Percentiles rank a stretch among this genome's conserved stretches.
These are phyloP conservation scores for Synanthedon vespiformis DNA, from an alignment of 2,888 invertebrate genomes.

Conservation along the genomic window DNA sequence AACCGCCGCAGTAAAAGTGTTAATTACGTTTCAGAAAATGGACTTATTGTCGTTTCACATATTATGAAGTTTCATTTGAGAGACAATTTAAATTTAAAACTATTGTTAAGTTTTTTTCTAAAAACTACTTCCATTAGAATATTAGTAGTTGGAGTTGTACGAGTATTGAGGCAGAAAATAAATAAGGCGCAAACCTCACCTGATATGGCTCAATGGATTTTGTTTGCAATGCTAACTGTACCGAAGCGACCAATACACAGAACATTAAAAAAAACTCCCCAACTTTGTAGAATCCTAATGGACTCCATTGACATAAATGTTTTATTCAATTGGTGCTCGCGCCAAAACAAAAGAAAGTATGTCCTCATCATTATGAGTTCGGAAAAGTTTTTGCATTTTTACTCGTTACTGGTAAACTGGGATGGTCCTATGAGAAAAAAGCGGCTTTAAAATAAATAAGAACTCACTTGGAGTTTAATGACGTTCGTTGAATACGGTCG, in stretches of 20 bases:
- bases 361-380: slow-evolving; percentile 59
- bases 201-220: slow-evolving; percentile 6
- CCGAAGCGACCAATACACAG: slow-evolving; percentile 26
- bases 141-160: neutral
- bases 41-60: slow-evolving; percentile 42
- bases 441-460: slow-evolving; percentile 27
- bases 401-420: slow-evolving; percentile 34
- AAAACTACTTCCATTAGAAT: too few species aligned
- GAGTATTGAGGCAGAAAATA: too few species aligned
- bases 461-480: neutral
- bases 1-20: slow-evolving; percentile 67
- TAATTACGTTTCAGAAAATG: slow-evolving; percentile 62
- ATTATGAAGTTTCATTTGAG: slow-evolving; percentile 1
- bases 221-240: slow-evolving; percentile 14
- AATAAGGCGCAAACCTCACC: neutral
- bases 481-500: neutral
- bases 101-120: too few species aligned
- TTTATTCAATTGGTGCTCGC: slow-evolving; percentile 60
- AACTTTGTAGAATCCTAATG: slow-evolving; percentile 55
- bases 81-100: too few species aligned
- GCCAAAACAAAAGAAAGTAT: slow-evolving; percentile 63
- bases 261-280: slow-evolving; percentile 40
- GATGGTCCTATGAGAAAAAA: slow-evolving; percentile 19
- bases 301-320: slow-evolving; percentile 66
- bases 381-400: slow-evolving; percentile 55